phyloP scores from a whole-genome alignment of 2,797 vertebrate genomes.

The Apogon hyalosoma region DNA sequence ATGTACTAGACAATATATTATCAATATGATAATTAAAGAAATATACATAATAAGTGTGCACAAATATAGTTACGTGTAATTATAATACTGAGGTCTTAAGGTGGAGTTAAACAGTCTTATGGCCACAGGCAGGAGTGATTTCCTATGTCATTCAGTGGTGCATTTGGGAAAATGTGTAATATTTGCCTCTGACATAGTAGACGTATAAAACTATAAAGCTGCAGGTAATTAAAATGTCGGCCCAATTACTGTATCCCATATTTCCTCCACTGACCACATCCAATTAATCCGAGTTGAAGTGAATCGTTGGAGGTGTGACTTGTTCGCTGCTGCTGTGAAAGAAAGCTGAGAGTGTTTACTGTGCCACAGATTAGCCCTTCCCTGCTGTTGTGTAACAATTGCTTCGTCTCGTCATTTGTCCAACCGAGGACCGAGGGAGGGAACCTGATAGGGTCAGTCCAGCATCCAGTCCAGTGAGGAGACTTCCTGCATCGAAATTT shows the following conservation, averaged over 20 bases:
- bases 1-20: too few relatives aligned
- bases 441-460: conserved; percentile 23
- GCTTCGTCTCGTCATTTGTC: conserved; percentile 7
- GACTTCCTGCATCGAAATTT: conserved; percentile 57
- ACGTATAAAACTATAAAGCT: too few relatives aligned
- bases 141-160: not conserved
- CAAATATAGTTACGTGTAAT: too few relatives aligned
- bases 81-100: too few relatives aligned
- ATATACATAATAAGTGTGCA: too few relatives aligned
- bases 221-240: too few relatives aligned
- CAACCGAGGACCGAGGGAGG: not conserved
- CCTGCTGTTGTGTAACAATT: conserved; percentile 45
- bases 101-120: too few relatives aligned
- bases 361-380: not conserved
- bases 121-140: not conserved
- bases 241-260: too few relatives aligned
- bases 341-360: not conserved
- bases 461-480: conserved; percentile 8
- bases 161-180: too few relatives aligned
- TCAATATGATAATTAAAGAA: too few relatives aligned
- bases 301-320: not conserved
- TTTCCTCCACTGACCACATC: not conserved
- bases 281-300: not conserved
- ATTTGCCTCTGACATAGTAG: not conserved
- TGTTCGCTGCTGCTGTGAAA: not conserved